Base-by-base conservation (phyloP, 2,113 vertebrate species). In the Rhynchopsitta pachyrhyncha region DNA sequence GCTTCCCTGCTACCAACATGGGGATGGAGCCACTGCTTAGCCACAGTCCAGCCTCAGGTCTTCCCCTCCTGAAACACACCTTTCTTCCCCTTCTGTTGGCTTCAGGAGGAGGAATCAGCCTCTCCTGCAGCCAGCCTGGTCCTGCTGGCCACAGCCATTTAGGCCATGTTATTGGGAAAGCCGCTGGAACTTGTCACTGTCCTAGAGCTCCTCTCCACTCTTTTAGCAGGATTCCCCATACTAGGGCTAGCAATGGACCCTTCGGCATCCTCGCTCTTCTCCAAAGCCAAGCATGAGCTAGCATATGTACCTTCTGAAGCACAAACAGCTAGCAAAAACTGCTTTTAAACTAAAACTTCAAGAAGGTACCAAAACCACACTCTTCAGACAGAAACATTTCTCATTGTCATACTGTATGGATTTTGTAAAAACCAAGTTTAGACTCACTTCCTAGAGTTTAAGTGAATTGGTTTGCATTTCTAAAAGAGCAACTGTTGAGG, bases 1-100 rank as follows among this genome's bases (percentile, higher is more conserved):
- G 8, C 39, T 41, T 28, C 49, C 44, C 47, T 10, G 7, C n/a
- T 37, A 20, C n/a, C 55, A 66, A 0, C 5, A 5, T 0, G 0
- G 44, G 39, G 75, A 57, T 15, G 2, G 4, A 76, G 63, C 31
- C 39, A 42, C 60, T 28, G 31, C 49, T 83, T 28, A 24, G 79
- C 44, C 68, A 60, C 62, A 63, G 46, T 14, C 14, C 50, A 57
- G 46, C 5, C 10, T 22, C 24, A 53, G 49, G 17, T 49, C 31
- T 39, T 79, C 44, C 15, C 28, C 52, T 44, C 37, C 20, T 20
- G n/a, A 73, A 70, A 64, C 28, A 69, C 5, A 20, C 19, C 17
- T 68, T 80, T 50, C 73, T 24, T 49, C 24, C n/a, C 39, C 39
- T 92, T 86, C 52, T 81, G 16, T 69, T 69, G 60, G 59, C 47